A percentile compares a stretch with the other conserved stretches of the same genome.
phyloP scores from a whole-genome alignment of 2,797 vertebrate genomes.

The Phataginus tricuspis region DNA sequence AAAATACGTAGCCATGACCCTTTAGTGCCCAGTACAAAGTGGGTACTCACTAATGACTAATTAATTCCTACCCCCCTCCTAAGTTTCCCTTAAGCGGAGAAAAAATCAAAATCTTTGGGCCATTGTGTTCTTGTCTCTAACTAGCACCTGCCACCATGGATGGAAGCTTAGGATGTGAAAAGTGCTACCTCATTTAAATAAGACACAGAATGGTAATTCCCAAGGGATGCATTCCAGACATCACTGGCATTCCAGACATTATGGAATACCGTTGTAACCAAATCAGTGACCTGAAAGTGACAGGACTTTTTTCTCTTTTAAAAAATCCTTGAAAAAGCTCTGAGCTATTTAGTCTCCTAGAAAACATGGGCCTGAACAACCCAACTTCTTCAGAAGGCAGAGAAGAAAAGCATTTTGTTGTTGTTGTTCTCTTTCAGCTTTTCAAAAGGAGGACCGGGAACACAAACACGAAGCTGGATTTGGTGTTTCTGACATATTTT shows the following conservation, averaged over 20 bases:
- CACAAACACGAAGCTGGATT: not conserved
- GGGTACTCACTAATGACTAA: not conserved
- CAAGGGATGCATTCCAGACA: not conserved
- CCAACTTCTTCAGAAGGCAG: not conserved
- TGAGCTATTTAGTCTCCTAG: not conserved
- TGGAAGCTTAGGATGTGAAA: not conserved
- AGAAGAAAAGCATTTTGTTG: not conserved
- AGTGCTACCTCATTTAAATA: conserved; percentile 49
- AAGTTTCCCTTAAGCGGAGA: not conserved
- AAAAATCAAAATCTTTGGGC: not conserved
- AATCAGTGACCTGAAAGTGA: conserved; percentile 26
- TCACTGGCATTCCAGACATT: not conserved
- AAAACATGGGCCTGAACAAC: conserved; percentile 21
- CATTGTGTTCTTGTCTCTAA: not conserved
- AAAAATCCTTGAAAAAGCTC: not conserved
- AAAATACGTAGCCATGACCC: not conserved
- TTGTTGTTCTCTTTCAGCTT: not conserved
- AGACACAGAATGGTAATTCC: not conserved
- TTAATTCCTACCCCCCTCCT: not conserved
- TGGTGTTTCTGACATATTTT: not conserved
- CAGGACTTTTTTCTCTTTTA: not conserved
- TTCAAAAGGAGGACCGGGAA: not conserved
- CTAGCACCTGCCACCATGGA: not conserved
- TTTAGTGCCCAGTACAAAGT: not conserved
- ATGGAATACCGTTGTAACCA: not conserved